A percentile compares a stretch with the other conserved stretches of the same genome.
Conservation (phyloP, 2,113 vertebrate genomes). For the Plecotus auritus region DNA sequence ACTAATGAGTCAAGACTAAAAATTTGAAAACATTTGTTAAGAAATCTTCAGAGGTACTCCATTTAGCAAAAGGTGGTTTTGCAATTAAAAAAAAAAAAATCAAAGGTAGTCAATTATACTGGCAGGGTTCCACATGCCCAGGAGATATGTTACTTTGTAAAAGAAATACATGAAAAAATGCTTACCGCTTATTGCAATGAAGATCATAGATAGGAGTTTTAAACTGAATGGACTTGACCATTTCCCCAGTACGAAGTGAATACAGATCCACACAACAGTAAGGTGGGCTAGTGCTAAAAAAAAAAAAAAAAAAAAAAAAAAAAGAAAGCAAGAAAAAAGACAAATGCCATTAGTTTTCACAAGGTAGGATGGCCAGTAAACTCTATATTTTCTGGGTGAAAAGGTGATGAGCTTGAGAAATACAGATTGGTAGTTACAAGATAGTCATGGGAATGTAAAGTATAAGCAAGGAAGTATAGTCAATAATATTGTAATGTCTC, state of each 20-base stretch:
- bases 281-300: slow-evolving; percentile 90
- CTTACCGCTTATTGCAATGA: slow-evolving; percentile 95
- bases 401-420: background rate
- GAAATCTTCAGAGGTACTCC: background rate
- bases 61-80: background rate
- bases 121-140: background rate
- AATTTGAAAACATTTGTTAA: slow-evolving; percentile 12
- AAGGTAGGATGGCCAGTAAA: background rate
- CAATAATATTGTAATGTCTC: background rate
- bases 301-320: slow-evolving; percentile 56
- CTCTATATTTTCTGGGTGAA: background rate
- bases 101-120: background rate
- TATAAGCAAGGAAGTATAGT: background rate
- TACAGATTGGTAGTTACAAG: background rate
- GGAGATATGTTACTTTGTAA: background rate
- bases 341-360: background rate
- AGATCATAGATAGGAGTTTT: slow-evolving; percentile 98
- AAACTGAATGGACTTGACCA: slow-evolving; percentile 99
- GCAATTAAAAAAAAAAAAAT: background rate
- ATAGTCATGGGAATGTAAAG: background rate
- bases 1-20: background rate
- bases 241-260: slow-evolving; percentile 94
- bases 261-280: slow-evolving; percentile 97
- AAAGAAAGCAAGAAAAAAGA: slow-evolving; percentile 46
- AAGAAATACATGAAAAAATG: background rate